phyloP scores from a whole-genome alignment of 2,888 invertebrate species.

The Hololepta plana region DNA sequence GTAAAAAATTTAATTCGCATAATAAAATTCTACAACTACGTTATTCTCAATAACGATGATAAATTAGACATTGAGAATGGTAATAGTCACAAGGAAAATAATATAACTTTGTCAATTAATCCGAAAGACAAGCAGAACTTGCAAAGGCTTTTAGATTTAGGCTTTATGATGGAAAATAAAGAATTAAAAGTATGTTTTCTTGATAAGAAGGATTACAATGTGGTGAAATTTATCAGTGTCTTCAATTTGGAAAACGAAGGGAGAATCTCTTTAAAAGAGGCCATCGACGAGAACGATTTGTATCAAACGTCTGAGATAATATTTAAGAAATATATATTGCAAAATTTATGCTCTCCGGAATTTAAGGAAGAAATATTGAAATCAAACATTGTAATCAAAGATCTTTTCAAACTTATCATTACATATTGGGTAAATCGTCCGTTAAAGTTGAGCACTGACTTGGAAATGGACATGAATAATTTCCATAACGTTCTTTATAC shows the following conservation, averaged over 20 bases:
- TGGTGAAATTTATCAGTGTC: slow-evolving; percentile 34
- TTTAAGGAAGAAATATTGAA: slow-evolving; percentile 15
- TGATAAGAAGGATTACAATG: slow-evolving; percentile 29
- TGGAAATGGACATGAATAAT: slow-evolving; percentile 45
- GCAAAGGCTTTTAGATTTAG: slow-evolving; percentile 42
- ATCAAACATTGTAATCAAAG: slow-evolving; percentile 37
- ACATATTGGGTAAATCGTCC: slow-evolving; percentile 51
- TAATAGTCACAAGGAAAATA: slow-evolving; percentile 11
- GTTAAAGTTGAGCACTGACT: slow-evolving; percentile 25
- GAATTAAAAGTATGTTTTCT: slow-evolving; percentile 38
- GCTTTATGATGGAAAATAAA: slow-evolving; percentile 26
- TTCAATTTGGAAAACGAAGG: slow-evolving; percentile 27
- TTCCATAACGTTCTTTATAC: slow-evolving; percentile 45
- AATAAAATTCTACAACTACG: slow-evolving; percentile 17
- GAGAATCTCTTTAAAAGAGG: slow-evolving; percentile 26
- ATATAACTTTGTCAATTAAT: slow-evolving; percentile 22
- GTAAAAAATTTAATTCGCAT: slow-evolving; percentile 17
- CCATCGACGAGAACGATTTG: slow-evolving; percentile 22
- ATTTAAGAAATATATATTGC: slow-evolving; percentile 19
- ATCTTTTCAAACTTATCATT: slow-evolving; percentile 52
- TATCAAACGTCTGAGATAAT: slow-evolving; percentile 24
- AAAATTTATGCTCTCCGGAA: too few relatives aligned
- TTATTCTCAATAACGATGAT: too few relatives aligned
- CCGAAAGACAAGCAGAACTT: slow-evolving; percentile 41
- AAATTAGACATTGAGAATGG: slow-evolving; percentile 16